These are phyloP conservation scores for Loriculus beryllinus DNA, from an alignment of 2,797 vertebrate species.

Conservation along the genomic window DNA sequence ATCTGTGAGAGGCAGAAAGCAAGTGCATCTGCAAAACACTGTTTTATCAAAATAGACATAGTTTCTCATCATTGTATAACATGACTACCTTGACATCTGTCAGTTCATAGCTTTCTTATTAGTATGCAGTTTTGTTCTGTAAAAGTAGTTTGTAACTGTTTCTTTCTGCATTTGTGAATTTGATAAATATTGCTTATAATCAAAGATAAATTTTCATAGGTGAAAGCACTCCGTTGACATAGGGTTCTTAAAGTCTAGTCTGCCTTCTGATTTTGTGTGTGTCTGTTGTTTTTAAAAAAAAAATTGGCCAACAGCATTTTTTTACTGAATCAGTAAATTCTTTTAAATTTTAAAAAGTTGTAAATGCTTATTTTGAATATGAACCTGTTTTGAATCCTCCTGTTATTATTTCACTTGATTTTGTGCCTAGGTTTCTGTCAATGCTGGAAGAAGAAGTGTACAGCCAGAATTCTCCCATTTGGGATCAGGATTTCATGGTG, in stretches of 20 bases:
- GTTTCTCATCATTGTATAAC: neutral
- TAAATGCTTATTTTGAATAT: neutral
- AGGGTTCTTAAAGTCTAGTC: neutral
- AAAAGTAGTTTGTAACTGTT: neutral
- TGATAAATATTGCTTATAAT: neutral
- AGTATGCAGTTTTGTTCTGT: neutral
- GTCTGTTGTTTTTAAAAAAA: neutral
- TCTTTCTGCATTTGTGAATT: neutral
- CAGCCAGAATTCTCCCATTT: conserved; percentile 95
- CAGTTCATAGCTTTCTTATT: neutral
- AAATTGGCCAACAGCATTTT: neutral
- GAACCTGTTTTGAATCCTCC: neutral
- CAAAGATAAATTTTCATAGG: neutral
- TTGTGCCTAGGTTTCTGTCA: conserved; percentile 87
- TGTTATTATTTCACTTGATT: neutral
- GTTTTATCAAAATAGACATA: neutral
- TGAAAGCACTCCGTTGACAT: neutral
- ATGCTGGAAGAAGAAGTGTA: conserved; percentile 99
- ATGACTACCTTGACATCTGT: neutral
- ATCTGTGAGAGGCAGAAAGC: neutral
- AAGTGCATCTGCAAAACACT: neutral
- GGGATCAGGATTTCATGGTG: conserved; percentile 92
- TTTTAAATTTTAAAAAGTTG: neutral
- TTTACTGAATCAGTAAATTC: neutral
- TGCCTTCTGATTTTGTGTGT: neutral